Conservation (phyloP, 1,140 invertebrate genomes). For the Lepidurus packardi region DNA sequence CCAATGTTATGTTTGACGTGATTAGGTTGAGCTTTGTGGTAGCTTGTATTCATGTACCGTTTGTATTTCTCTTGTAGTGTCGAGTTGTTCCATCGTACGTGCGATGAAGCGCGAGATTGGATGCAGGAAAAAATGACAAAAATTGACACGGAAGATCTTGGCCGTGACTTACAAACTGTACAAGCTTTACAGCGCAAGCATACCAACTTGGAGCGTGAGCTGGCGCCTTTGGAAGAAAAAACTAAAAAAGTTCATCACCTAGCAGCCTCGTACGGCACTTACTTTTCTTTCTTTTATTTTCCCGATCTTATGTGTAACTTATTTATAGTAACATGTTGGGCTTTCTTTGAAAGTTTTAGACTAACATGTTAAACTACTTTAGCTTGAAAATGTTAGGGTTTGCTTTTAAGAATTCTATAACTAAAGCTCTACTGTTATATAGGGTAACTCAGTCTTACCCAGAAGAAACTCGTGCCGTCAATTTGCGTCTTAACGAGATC, state of each 20-base stretch:
- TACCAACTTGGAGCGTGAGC: constrained; percentile 80
- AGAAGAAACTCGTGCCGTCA: constrained; percentile 76
- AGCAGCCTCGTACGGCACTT: constrained; percentile 61
- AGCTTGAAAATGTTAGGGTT: no score
- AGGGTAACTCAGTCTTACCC: constrained; percentile 65
- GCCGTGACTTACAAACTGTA: constrained; percentile 81
- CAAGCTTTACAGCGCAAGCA: constrained; percentile 82
- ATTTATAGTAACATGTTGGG: not conserved
- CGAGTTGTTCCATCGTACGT: constrained; percentile 87
- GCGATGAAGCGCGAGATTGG: constrained; percentile 88
- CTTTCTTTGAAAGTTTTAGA: not conserved
- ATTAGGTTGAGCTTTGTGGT: no score
- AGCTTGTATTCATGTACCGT: not conserved
- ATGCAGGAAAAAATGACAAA: constrained; percentile 83
- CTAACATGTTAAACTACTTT: not conserved
- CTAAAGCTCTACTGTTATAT: constrained; percentile 24
- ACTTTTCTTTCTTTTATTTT: constrained; percentile 13
- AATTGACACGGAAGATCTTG: constrained; percentile 66
- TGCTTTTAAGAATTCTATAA: not conserved
- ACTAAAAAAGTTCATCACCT: constrained; percentile 72
- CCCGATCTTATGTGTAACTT: not conserved
- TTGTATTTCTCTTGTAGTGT: constrained; percentile 56
- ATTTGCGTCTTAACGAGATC: constrained; percentile 75
- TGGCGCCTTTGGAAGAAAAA: constrained; percentile 84
- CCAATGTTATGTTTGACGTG: no score